These are phyloP conservation scores for Chiloscyllium plagiosum DNA, from an alignment of 2,113 vertebrate species.

Conservation along the genomic window DNA sequence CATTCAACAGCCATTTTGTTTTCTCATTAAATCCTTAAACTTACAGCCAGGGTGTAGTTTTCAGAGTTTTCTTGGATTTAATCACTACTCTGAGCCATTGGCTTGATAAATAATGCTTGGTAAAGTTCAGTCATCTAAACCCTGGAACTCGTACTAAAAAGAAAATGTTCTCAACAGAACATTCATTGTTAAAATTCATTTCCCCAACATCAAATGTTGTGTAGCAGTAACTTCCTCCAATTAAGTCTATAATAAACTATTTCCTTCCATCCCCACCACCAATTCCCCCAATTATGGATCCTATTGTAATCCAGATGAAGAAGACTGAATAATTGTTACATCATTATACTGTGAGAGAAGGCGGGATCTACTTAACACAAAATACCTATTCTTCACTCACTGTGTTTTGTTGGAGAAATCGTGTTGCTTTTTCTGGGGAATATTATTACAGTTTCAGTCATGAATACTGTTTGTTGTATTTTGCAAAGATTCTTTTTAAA, in stretches of 20 bases:
- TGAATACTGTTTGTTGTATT: background rate
- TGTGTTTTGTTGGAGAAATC: background rate
- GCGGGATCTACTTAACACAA: background rate
- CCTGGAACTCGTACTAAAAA: background rate
- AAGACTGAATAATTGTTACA: background rate
- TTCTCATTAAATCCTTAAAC: background rate
- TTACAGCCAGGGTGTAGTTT: background rate
- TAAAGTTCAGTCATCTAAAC: background rate
- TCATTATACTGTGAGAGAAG: background rate
- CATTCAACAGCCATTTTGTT: background rate
- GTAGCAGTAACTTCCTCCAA: background rate
- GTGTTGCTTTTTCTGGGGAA: background rate
- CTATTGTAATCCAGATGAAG: background rate
- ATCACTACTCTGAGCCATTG: background rate
- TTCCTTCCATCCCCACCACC: background rate
- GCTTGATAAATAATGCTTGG: background rate
- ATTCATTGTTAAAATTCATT: background rate
- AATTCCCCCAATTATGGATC: background rate
- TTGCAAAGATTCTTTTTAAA: background rate
- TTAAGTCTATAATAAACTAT: background rate
- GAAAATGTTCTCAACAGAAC: background rate
- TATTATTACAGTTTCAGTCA: background rate
- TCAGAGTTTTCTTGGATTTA: background rate
- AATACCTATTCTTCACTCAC: background rate
- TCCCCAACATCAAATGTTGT: too few relatives aligned